These are phyloP conservation scores for Pollicipes pollicipes DNA, from an alignment of 1,140 invertebrate genomes.

Conservation along the genomic window DNA sequence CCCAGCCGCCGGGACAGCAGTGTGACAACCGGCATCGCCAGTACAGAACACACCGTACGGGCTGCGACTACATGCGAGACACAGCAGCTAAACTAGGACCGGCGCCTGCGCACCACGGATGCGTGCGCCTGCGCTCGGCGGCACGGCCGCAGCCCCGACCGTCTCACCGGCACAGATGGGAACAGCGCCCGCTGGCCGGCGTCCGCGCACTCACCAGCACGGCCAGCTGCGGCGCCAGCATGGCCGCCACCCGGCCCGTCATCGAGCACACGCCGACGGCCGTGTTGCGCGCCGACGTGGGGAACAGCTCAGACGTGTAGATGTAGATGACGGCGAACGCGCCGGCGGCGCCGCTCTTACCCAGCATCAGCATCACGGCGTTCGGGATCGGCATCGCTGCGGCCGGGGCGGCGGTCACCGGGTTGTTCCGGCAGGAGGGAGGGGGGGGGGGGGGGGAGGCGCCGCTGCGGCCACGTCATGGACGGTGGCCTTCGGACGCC, in stretches of 20 bases:
- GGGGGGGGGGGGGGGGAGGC: too few species aligned
- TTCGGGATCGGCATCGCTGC: not conserved
- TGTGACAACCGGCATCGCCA: too few species aligned
- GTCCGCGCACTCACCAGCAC: not conserved
- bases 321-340: conserved; percentile 23
- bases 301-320: conserved; percentile 31
- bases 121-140: too few species aligned
- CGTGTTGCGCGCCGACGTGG: conserved; percentile 37
- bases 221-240: conserved; percentile 41
- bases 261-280: conserved; percentile 60
- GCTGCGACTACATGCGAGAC: not conserved
- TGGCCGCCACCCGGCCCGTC: conserved; percentile 53
- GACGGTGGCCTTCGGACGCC: too few species aligned
- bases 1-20: too few species aligned
- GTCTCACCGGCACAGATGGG: too few species aligned
- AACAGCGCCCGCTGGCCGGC: too few species aligned
- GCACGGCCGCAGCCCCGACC: too few species aligned
- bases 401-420: too few species aligned
- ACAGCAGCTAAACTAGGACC: not conserved
- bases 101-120: not conserved
- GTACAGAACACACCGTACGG: too few species aligned
- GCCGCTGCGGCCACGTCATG: too few species aligned
- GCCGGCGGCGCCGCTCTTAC: conserved; percentile 17
- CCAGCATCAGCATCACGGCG: conserved; percentile 9
- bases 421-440: too few species aligned